Evolutionary conservation across 2,113 vertebrate species (phyloP), one percentile per base, ranked within the genome.

Genomic region (Cranoglanis bouderius): DNA sequence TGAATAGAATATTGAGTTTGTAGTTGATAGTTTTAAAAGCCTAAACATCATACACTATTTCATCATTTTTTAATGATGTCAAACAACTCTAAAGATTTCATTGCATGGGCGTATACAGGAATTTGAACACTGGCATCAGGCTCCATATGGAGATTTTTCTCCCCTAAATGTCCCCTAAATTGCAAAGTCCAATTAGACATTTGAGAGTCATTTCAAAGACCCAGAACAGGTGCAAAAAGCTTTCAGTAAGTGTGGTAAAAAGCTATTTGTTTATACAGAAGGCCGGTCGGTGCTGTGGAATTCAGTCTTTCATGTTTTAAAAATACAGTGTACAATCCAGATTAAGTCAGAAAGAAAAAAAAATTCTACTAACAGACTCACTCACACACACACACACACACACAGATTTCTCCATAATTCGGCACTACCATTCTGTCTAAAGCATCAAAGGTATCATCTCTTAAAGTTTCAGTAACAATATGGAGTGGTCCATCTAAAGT

Each of bases 301-400:
- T 91, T 89, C 67, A 63, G 81, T 43, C 87, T 89, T 92, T 88
- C 90, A 91, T 88, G 85, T 86, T 85, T 55, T 55, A 85, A 86
- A 85, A 88, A 89, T 87, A 91, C 40, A 75, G 74, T 55, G 13
- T 32, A 65, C 29, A 65, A 12, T 65, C 29, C 63, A n/a, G 63
- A 63, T 63, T 2, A 26, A 63, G 61, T 59, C 43, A 4, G 43
- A 43, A 43, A 4, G 6, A 43, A 6, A 6, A 43, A 43, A 43
- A 10, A 14, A 53, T 4, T 43, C 51, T 53, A 53, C 51, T 53
- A 53, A 12, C 51, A 14, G 2, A 16, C 12, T 12, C 51, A 14
- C 12, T 9, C 51, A 14, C 51, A 53, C 43, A 53, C 43, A 43
- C 43, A 43, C 43, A 43, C 43, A 43, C 43, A 43, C 43, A 43